A percentile compares a stretch with the other conserved stretches of the same genome.
Evolutionary conservation across 2,797 vertebrate species (phyloP).

Genomic region (Aplochiton taeniatus): DNA sequence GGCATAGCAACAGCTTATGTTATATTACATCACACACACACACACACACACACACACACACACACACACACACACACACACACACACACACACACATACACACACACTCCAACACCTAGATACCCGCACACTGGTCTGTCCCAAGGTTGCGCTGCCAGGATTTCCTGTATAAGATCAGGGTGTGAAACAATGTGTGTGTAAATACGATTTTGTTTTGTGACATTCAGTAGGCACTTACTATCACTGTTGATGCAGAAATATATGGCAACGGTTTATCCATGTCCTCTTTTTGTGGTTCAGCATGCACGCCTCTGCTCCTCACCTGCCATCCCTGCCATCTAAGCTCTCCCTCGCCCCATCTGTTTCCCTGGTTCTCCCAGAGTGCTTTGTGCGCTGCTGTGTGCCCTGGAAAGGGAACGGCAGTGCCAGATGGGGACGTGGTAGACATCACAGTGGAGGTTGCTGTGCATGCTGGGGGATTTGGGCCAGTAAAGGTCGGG

Average conservation of each 20-base stretch:
- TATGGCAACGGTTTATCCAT: too few relatives aligned
- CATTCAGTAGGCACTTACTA: background rate
- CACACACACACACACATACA: slow-evolving; percentile 28
- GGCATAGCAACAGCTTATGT: slow-evolving; percentile 68
- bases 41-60: slow-evolving; percentile 18
- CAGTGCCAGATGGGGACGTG: slow-evolving; percentile 59
- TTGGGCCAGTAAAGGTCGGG: slow-evolving; percentile 50
- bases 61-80: slow-evolving; percentile 6
- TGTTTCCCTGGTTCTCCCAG: background rate
- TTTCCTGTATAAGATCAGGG: slow-evolving; percentile 46
- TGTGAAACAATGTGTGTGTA: slow-evolving; percentile 14
- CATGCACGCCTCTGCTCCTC: background rate
- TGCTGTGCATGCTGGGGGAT: slow-evolving; percentile 41
- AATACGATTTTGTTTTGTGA: background rate
- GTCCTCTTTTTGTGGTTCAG: too few relatives aligned
- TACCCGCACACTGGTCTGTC: slow-evolving; percentile 33
- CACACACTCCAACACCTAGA: slow-evolving; percentile 31
- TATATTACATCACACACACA: slow-evolving; percentile 59
- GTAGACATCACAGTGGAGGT: slow-evolving; percentile 46
- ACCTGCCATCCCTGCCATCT: background rate
- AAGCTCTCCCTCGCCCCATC: background rate
- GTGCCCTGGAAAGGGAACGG: slow-evolving; percentile 44
- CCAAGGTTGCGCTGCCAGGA: slow-evolving; percentile 55
- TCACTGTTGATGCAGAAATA: too few relatives aligned
- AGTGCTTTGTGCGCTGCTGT: background rate